phyloP scores from a whole-genome alignment of 2,797 vertebrate species.

The Buceros bicornis region DNA sequence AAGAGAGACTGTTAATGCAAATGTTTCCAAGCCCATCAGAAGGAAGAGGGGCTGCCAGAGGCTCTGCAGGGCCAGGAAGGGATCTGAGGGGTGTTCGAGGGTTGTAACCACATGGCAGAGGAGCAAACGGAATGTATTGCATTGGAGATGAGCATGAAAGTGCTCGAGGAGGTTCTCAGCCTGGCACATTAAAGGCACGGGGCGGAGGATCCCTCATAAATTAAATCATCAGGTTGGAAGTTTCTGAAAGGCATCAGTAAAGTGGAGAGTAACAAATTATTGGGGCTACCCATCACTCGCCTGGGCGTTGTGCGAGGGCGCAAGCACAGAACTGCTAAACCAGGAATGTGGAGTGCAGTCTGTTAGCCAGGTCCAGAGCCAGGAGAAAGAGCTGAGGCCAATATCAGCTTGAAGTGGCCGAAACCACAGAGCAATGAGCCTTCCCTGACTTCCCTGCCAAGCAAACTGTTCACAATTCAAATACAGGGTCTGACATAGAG shows the following conservation, averaged over 20 bases:
- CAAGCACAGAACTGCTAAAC: neutral
- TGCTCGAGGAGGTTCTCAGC: neutral
- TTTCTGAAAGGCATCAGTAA: neutral
- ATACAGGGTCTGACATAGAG: conserved; percentile 35
- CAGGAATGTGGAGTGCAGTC: neutral
- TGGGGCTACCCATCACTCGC: neutral
- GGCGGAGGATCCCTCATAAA: neutral
- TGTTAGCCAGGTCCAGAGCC: neutral
- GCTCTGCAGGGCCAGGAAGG: neutral
- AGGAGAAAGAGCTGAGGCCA: conserved; percentile 36
- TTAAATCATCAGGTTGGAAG: neutral
- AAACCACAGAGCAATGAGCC: neutral
- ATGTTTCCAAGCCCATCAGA: neutral
- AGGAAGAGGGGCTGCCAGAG: neutral
- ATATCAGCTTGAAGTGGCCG: neutral
- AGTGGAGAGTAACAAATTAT: neutral
- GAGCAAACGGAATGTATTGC: neutral
- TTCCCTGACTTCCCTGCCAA: conserved; percentile 56
- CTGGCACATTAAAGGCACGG: neutral
- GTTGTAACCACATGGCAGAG: neutral
- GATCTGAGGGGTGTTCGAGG: neutral
- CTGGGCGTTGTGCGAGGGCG: neutral
- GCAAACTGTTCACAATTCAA: conserved; percentile 51
- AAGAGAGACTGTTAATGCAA: neutral
- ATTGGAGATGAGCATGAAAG: neutral